Percentiles rank a stretch among this genome's conserved stretches.
phyloP scores from a whole-genome alignment of 2,888 invertebrate genomes.

The Tenthredo scrophulariae region DNA sequence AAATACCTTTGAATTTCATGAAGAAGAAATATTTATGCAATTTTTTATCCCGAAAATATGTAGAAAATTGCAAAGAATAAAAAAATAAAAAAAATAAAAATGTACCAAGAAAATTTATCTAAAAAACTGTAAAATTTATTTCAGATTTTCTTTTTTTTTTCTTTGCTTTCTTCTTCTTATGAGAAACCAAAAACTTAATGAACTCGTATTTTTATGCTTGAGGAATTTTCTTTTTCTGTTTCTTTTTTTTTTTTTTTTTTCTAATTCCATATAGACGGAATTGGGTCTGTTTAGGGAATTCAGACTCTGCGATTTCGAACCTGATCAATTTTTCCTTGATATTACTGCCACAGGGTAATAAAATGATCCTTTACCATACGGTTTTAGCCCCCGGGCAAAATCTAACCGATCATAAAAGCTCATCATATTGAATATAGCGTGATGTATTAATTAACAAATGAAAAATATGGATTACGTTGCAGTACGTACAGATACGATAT shows the following conservation, averaged over 20 bases:
- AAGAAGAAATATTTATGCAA: background rate
- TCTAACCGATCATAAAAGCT: background rate
- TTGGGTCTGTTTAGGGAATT: background rate
- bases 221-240: background rate
- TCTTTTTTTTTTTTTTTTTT: background rate
- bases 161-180: no score
- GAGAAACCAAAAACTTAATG: background rate
- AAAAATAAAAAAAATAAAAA: background rate
- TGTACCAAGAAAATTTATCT: background rate
- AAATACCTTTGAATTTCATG: conserved; percentile 7
- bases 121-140: background rate
- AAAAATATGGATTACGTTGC: background rate
- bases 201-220: background rate
- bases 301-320: background rate
- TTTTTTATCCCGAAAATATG: background rate
- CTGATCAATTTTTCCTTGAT: no score
- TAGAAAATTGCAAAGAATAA: background rate
- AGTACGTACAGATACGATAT: background rate
- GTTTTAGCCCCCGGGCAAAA: background rate
- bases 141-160: no score
- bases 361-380: no score
- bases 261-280: background rate
- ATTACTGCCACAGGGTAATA: no score
- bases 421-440: background rate
- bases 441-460: background rate